Evolutionary conservation across 1,140 invertebrate species (phyloP).

Genomic region (Tetranychus urticae): DNA sequence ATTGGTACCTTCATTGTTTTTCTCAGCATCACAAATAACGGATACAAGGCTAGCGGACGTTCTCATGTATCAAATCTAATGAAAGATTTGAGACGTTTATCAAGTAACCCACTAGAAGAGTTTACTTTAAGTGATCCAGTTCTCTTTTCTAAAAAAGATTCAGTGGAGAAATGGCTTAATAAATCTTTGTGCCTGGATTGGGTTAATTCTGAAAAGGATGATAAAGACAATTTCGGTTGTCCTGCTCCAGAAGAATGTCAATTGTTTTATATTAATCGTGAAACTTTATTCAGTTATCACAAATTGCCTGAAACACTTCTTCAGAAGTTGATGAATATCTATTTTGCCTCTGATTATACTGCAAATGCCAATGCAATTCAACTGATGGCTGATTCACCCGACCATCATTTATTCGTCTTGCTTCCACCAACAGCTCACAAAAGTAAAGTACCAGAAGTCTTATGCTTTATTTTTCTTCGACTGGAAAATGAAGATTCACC

Average conservation of each 20-base stretch:
- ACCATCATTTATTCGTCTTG: slow-evolving; percentile 90
- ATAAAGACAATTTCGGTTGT: slow-evolving; percentile 37
- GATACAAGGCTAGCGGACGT: slow-evolving; percentile 92
- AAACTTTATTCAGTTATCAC: slow-evolving; percentile 91
- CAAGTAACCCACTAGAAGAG: neutral
- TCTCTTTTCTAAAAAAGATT: slow-evolving; percentile 63
- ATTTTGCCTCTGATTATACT: slow-evolving; percentile 94
- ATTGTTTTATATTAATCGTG: slow-evolving; percentile 42
- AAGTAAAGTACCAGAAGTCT: slow-evolving; percentile 48
- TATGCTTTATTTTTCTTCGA: slow-evolving; percentile 49
- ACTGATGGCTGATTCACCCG: slow-evolving; percentile 92
- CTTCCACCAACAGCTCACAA: slow-evolving; percentile 47
- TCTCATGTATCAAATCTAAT: slow-evolving; percentile 86
- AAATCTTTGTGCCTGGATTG: slow-evolving; percentile 74
- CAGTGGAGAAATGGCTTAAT: slow-evolving; percentile 73
- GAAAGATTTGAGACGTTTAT: slow-evolving; percentile 46
- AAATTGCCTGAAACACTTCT: slow-evolving; percentile 83
- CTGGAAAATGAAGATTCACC: slow-evolving; percentile 82
- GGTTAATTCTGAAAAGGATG: slow-evolving; percentile 22
- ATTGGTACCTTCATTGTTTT: slow-evolving; percentile 82
- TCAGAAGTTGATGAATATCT: slow-evolving; percentile 68
- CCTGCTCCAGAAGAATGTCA: slow-evolving; percentile 70
- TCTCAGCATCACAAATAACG: slow-evolving; percentile 88
- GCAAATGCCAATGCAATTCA: slow-evolving; percentile 97
- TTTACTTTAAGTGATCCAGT: slow-evolving; percentile 34